phyloP scores from a whole-genome alignment of 2,797 vertebrate genomes.

The Scolopax bukidnonensis region DNA sequence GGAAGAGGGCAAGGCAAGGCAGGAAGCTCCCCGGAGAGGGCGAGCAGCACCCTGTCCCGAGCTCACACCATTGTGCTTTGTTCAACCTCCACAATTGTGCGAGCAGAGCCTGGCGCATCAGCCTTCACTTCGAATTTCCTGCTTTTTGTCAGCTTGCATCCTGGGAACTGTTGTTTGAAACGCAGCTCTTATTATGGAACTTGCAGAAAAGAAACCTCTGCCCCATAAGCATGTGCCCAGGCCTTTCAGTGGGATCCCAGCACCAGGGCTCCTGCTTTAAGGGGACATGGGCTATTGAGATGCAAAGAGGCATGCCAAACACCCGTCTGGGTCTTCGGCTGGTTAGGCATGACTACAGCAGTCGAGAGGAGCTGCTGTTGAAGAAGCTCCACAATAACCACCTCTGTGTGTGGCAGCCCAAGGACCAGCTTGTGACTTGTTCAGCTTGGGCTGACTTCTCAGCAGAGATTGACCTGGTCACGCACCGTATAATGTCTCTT shows the following conservation, averaged over 20 bases:
- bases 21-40: slow-evolving; percentile 48
- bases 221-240: background rate
- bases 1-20: background rate
- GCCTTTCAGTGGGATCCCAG: background rate
- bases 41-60: background rate
- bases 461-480: background rate
- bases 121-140: slow-evolving; percentile 47
- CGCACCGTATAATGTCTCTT: accelerated
- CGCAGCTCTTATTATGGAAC: background rate
- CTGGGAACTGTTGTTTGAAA: background rate
- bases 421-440: background rate
- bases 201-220: background rate
- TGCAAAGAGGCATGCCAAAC: background rate
- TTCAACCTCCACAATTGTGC: background rate
- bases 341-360: background rate
- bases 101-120: background rate
- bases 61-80: slow-evolving; percentile 52
- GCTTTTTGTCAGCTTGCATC: background rate
- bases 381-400: background rate
- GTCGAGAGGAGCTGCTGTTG: background rate
- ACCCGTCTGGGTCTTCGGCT: background rate
- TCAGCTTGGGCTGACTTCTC: background rate
- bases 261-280: background rate
- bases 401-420: background rate
- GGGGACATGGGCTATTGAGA: background rate